Percentiles rank a stretch among this genome's conserved stretches.
These are phyloP conservation scores for Nyctibius bracteatus DNA, from an alignment of 2,113 vertebrate species.

Conservation along the genomic window DNA sequence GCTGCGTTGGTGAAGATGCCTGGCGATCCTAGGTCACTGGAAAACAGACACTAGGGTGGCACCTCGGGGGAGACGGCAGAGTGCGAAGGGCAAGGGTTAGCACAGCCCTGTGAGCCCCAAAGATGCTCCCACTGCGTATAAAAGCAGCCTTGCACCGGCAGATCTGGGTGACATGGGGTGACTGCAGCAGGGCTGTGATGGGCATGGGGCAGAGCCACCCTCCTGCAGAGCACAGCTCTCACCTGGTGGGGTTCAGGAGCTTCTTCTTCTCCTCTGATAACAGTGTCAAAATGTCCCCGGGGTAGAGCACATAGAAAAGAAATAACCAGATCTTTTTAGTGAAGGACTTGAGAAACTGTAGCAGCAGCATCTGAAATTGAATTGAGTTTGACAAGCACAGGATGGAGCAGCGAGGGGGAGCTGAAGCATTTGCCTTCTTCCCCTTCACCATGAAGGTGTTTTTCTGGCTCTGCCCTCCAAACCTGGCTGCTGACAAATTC, in stretches of 20 bases:
- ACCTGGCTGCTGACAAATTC: neutral
- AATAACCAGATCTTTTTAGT: neutral
- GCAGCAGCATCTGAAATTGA: neutral
- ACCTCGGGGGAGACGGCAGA: neutral
- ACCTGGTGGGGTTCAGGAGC: slow-evolving; percentile 53
- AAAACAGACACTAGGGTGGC: neutral
- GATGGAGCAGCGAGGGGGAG: fast-evolving
- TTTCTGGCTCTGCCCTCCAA: neutral
- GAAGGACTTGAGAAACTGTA: neutral
- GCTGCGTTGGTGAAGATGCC: slow-evolving; percentile 41
- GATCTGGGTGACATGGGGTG: neutral
- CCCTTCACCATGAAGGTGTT: neutral
- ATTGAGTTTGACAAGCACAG: neutral
- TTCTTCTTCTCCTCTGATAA: slow-evolving; percentile 45
- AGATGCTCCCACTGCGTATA: no score
- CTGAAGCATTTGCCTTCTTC: neutral
- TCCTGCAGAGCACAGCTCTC: neutral
- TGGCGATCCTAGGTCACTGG: neutral
- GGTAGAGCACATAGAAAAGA: neutral
- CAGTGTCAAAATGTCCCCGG: fast-evolving
- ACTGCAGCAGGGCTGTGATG: neutral
- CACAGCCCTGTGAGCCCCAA: neutral
- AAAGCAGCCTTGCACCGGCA: neutral
- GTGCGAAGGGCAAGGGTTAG: neutral
- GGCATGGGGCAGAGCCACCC: neutral